Percentiles rank a stretch among this genome's conserved stretches.
Evolutionary conservation across 2,888 invertebrate species (phyloP).

Genomic region (Dolichopus griseipennis): DNA sequence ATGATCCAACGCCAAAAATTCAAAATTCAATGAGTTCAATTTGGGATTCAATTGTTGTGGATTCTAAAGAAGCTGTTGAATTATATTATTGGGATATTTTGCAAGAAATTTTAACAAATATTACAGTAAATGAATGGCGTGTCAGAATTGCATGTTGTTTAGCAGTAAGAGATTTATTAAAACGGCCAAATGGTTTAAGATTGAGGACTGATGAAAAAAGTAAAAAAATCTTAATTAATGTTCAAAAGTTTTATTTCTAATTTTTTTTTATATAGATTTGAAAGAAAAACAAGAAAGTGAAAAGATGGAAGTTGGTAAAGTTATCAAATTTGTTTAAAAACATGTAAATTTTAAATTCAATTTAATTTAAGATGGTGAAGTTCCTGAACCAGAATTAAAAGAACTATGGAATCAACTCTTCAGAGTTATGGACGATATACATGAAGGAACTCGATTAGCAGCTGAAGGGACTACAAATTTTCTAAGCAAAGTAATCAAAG

Average conservation of each 20-base stretch:
- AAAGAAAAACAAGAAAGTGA: constrained; percentile 16
- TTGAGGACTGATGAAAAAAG: constrained; percentile 34
- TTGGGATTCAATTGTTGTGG: constrained; percentile 83
- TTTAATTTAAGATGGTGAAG: constrained; percentile 28
- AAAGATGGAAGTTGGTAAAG: constrained; percentile 30
- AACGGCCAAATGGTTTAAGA: constrained; percentile 47
- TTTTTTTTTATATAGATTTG: constrained; percentile 18
- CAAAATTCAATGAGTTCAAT: constrained; percentile 90
- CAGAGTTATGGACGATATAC: constrained; percentile 90
- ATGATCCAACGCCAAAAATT: constrained; percentile 85
- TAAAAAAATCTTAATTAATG: constrained; percentile 5
- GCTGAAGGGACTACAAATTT: constrained; percentile 63
- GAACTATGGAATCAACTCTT: constrained; percentile 68
- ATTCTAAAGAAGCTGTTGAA: constrained; percentile 70
- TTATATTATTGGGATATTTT: constrained; percentile 47
- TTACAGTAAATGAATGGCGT: constrained; percentile 79
- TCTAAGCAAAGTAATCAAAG: constrained; percentile 57
- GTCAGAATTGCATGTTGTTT: constrained; percentile 86
- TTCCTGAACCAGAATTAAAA: constrained; percentile 40
- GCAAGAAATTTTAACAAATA: constrained; percentile 66
- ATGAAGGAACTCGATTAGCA: constrained; percentile 71
- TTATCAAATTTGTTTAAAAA: constrained; percentile 9
- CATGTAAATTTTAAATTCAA: background rate
- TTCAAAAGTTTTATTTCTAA: constrained; percentile 17
- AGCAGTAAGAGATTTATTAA: constrained; percentile 75